phyloP scores from a whole-genome alignment of 2,797 vertebrate genomes.

The Pseudocheirus occidentalis region DNA sequence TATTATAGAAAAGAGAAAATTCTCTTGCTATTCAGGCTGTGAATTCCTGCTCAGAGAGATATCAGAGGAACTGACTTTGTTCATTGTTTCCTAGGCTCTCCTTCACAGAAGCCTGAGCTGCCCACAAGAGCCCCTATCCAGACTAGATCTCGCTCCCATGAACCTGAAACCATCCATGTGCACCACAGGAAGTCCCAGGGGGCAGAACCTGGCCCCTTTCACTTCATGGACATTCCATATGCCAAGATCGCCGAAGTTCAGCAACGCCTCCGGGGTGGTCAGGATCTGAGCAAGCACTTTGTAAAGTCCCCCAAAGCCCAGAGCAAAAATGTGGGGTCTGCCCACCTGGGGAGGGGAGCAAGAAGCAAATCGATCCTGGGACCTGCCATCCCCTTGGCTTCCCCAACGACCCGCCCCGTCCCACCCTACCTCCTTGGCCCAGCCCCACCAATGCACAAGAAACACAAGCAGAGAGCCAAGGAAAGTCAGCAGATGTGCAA shows the following conservation, averaged over 20 bases:
- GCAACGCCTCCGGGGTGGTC: constrained; percentile 85
- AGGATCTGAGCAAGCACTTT: constrained; percentile 88
- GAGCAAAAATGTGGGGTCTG: constrained; percentile 85
- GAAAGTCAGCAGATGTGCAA: constrained; percentile 90
- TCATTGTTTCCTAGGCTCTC: constrained; percentile 85
- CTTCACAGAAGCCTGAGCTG: constrained; percentile 86
- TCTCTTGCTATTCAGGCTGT: neutral
- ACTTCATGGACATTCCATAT: constrained; percentile 82
- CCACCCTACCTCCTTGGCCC: constrained; percentile 89
- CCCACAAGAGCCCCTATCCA: constrained; percentile 89
- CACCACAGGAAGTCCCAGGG: constrained; percentile 92
- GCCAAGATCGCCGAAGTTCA: constrained; percentile 86
- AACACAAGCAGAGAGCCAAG: constrained; percentile 95
- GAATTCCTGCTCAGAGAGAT: constrained; percentile 15
- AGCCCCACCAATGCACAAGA: constrained; percentile 91
- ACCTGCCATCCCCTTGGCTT: constrained; percentile 80
- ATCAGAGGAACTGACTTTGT: constrained; percentile 63
- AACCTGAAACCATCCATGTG: constrained; percentile 92
- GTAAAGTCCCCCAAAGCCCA: constrained; percentile 91
- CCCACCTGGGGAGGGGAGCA: constrained; percentile 88
- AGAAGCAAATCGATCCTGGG: constrained; percentile 87
- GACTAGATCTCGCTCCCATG: constrained; percentile 94
- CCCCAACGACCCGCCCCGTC: constrained; percentile 86
- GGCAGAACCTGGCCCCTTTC: constrained; percentile 82
- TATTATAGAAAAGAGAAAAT: neutral